Conservation (phyloP, 1,140 invertebrate genomes). For the Tribolium castaneum region DNA sequence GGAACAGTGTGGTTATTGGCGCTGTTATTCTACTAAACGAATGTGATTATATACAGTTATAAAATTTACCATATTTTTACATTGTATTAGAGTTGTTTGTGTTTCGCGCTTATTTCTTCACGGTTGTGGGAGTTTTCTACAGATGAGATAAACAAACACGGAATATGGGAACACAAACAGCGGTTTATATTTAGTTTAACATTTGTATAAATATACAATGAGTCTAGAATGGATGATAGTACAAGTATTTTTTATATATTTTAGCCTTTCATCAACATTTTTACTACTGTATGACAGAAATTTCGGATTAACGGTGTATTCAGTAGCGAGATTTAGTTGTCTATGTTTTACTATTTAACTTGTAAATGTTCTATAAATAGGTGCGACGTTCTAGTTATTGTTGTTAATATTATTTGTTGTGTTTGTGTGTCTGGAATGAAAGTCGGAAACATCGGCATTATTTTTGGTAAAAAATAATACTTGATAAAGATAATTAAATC, state of each 20-base stretch:
- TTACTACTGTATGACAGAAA: constrained; percentile 4
- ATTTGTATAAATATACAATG: constrained; percentile 14
- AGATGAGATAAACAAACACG: too few species aligned
- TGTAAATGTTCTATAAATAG: constrained; percentile 21
- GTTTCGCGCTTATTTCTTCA: not conserved
- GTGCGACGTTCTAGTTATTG: constrained; percentile 32
- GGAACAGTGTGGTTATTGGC: too few species aligned
- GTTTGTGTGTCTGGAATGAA: constrained; percentile 53
- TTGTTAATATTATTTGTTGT: constrained; percentile 52
- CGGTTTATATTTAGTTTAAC: constrained; percentile 30
- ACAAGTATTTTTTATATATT: constrained; percentile 45
- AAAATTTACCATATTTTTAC: constrained; percentile 32
- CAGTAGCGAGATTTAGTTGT: constrained; percentile 45
- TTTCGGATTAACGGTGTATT: constrained; percentile 45
- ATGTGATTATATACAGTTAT: constrained; percentile 38
- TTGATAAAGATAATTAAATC: constrained; percentile 16
- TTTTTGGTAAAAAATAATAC: constrained; percentile 50
- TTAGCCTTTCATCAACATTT: not conserved
- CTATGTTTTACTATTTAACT: constrained; percentile 35
- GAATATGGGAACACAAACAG: constrained; percentile 25
- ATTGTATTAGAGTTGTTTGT: constrained; percentile 27
- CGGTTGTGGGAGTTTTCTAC: constrained; percentile 17
- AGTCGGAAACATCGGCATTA: constrained; percentile 48
- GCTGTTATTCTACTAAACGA: not conserved
- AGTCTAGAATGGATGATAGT: constrained; percentile 31